Percentiles rank a stretch among this genome's conserved stretches.
Evolutionary conservation across 2,113 vertebrate genomes (phyloP).

Genomic region (Ctenodactylus gundi): DNA sequence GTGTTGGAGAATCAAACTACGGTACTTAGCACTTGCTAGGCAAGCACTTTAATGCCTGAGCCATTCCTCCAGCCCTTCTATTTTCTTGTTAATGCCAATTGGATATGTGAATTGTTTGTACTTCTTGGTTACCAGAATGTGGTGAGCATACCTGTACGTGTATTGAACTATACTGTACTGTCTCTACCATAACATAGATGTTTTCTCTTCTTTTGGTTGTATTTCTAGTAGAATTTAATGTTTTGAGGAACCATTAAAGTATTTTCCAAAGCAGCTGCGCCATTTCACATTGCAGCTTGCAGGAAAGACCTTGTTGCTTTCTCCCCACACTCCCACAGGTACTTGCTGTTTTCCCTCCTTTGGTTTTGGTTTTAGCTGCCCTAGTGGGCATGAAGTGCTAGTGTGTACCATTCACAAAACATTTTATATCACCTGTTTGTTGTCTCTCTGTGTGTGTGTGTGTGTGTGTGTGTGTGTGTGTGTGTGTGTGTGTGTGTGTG

Average conservation of each 20-base stretch:
- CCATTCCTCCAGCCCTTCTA: no score
- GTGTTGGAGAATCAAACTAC: no score
- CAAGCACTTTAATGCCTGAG: no score
- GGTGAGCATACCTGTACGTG: not conserved
- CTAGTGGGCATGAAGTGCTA: not conserved
- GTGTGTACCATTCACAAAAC: not conserved
- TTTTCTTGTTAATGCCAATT: not conserved
- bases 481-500: not conserved
- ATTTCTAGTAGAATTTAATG: not conserved
- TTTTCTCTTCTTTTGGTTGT: not conserved
- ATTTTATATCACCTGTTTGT: not conserved
- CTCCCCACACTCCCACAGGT: not conserved
- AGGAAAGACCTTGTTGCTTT: not conserved
- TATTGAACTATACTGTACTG: no score
- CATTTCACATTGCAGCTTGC: not conserved
- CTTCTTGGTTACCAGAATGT: not conserved
- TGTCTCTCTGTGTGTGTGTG: not conserved
- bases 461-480: no score
- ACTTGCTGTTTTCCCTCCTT: not conserved
- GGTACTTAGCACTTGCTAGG: no score
- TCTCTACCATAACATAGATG: no score
- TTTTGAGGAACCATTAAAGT: not conserved
- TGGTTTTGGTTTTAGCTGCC: not conserved
- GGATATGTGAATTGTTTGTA: not conserved
- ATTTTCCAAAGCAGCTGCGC: not conserved